phyloP scores from a whole-genome alignment of 2,888 invertebrate genomes.

The Schizaphis graminum region DNA sequence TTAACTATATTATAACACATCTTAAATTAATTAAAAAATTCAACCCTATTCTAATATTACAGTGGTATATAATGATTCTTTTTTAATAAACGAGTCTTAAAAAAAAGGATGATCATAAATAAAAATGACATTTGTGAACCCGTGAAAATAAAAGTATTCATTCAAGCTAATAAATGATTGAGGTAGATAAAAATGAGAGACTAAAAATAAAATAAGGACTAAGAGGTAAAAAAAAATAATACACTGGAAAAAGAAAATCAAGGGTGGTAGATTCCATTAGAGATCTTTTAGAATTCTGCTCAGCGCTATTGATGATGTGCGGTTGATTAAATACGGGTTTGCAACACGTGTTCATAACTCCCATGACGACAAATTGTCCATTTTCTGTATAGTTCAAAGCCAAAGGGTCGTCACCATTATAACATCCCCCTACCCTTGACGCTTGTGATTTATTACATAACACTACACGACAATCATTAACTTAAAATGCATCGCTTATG shows the following conservation, averaged over 20 bases:
- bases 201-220: conserved; percentile 39
- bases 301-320: conserved; percentile 57
- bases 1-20: neutral
- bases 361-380: conserved; percentile 63
- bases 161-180: conserved; percentile 55
- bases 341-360: conserved; percentile 60
- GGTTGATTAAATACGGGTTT: conserved; percentile 62
- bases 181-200: conserved; percentile 49
- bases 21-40: neutral
- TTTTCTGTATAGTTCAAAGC: conserved; percentile 61
- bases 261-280: conserved; percentile 63
- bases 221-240: conserved; percentile 15
- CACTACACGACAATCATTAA: conserved; percentile 58
- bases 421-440: conserved; percentile 36
- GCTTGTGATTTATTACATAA: conserved; percentile 60
- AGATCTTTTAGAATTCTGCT: conserved; percentile 63
- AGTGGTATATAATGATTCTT: neutral
- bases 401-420: conserved; percentile 53
- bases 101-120: conserved; percentile 36
- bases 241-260: conserved; percentile 49
- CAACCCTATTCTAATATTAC: neutral
- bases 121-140: conserved; percentile 45
- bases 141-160: conserved; percentile 45
- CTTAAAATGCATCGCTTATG: conserved; percentile 53
- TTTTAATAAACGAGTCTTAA: neutral